Evolutionary conservation across 2,797 vertebrate species (phyloP).

Genomic region (Danio jaintianensis): DNA sequence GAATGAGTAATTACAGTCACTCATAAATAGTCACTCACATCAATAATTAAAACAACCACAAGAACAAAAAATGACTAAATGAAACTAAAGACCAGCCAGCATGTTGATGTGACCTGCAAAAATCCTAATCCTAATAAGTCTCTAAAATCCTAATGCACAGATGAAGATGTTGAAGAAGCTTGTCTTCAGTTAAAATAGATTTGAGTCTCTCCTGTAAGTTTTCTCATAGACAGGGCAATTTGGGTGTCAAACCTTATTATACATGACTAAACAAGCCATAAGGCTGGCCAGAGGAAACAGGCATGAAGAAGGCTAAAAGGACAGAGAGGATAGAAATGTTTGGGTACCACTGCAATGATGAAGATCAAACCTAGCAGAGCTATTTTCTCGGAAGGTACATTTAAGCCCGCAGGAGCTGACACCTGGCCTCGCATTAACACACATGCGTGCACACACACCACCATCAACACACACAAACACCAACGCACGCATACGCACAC

Average conservation of each 20-base stretch:
- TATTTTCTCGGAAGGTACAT: conserved; percentile 21
- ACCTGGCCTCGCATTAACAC: conserved; percentile 20
- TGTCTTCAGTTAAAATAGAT: background rate
- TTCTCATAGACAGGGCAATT: background rate
- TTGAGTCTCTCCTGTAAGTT: background rate
- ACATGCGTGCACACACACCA: background rate
- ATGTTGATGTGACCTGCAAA: background rate
- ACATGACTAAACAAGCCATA: background rate
- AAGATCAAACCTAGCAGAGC: conserved; percentile 35
- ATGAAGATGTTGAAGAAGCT: background rate
- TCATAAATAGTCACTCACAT: background rate
- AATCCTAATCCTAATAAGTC: no score
- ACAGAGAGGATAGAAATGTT: conserved; percentile 19
- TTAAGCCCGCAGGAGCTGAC: conserved; percentile 9
- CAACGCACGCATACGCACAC: background rate
- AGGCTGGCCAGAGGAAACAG: background rate
- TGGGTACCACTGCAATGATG: conserved; percentile 1
- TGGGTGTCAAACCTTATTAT: background rate
- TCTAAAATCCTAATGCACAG: background rate
- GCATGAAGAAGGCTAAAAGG: conserved; percentile 25
- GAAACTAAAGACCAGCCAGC: background rate
- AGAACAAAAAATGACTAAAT: no score
- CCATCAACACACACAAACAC: background rate
- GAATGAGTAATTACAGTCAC: background rate
- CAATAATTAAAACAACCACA: no score